phyloP scores from a whole-genome alignment of 2,888 invertebrate species.

The Drosophila prostipennis region DNA sequence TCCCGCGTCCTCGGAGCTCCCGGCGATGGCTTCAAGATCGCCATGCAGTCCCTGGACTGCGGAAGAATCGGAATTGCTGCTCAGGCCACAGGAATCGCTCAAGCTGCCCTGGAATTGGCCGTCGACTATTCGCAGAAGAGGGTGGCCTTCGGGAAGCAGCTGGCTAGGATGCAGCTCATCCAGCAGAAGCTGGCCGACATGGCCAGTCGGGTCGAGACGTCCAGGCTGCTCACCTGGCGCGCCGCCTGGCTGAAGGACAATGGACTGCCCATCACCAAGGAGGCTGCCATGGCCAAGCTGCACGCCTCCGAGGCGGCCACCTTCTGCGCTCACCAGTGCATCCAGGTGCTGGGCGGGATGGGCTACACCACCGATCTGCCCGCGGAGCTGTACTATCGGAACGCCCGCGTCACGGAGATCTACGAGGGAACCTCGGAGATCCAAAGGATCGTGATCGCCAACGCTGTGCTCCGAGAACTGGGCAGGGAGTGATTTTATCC shows the following conservation, averaged over 20 bases:
- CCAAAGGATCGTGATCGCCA: conserved; percentile 95
- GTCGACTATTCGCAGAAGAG: conserved; percentile 95
- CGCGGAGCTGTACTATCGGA: conserved; percentile 96
- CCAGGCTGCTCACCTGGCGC: conserved; percentile 94
- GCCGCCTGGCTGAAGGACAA: conserved; percentile 95
- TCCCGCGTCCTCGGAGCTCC: conserved; percentile 92
- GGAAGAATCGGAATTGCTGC: conserved; percentile 96
- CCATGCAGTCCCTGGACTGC: conserved; percentile 95
- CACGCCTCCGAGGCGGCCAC: conserved; percentile 98
- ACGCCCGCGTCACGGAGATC: conserved; percentile 98
- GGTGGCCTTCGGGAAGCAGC: conserved; percentile 92
- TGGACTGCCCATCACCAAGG: conserved; percentile 92
- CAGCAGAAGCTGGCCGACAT: conserved; percentile 97
- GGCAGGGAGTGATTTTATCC: conserved; percentile 6
- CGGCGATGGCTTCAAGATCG: conserved; percentile 97
- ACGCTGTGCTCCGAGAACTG: conserved; percentile 92
- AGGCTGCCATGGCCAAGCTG: conserved; percentile 98
- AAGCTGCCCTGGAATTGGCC: conserved; percentile 95
- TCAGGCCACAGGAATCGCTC: conserved; percentile 96
- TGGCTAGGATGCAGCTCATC: conserved; percentile 93
- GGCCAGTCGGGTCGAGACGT: conserved; percentile 91
- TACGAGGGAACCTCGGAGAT: conserved; percentile 99
- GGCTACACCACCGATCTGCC: conserved; percentile 97
- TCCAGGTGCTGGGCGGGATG: conserved; percentile 95
- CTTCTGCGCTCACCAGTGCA: conserved; percentile 94